phyloP scores from a whole-genome alignment of 2,113 vertebrate species.

The Calidris pugnax region DNA sequence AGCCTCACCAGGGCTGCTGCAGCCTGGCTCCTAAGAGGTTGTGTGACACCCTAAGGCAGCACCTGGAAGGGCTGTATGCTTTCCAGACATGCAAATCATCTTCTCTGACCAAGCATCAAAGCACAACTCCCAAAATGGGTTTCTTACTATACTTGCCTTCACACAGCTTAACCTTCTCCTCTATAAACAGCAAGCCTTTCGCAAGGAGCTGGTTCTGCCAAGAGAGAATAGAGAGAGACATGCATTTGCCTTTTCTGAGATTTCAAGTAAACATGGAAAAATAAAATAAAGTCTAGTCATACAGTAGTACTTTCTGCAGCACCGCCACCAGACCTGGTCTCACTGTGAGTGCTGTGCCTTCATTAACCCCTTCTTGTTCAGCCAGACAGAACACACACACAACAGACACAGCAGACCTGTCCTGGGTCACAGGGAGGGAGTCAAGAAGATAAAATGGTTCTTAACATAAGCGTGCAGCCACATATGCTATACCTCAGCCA shows the following conservation, averaged over 20 bases:
- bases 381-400: neutral
- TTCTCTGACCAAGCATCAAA: constrained; percentile 11
- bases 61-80: neutral
- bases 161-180: constrained; percentile 87
- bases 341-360: neutral
- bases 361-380: neutral
- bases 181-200: constrained; percentile 86
- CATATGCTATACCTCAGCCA: neutral
- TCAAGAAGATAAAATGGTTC: neutral
- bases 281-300: neutral
- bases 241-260: neutral
- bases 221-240: constrained; percentile 63
- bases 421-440: neutral
- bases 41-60: neutral
- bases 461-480: neutral
- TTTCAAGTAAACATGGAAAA: neutral
- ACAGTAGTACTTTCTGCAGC: neutral
- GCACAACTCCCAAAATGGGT: neutral
- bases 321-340: neutral
- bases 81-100: neutral
- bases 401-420: neutral
- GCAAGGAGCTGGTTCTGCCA: constrained; percentile 91
- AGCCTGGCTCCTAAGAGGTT: neutral
- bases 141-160: constrained; percentile 78
- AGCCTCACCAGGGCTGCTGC: neutral